These are phyloP conservation scores for zebrafish (Danio rerio) DNA, from an alignment of 2,113 vertebrate genomes.

Conservation along the genomic window DNA sequence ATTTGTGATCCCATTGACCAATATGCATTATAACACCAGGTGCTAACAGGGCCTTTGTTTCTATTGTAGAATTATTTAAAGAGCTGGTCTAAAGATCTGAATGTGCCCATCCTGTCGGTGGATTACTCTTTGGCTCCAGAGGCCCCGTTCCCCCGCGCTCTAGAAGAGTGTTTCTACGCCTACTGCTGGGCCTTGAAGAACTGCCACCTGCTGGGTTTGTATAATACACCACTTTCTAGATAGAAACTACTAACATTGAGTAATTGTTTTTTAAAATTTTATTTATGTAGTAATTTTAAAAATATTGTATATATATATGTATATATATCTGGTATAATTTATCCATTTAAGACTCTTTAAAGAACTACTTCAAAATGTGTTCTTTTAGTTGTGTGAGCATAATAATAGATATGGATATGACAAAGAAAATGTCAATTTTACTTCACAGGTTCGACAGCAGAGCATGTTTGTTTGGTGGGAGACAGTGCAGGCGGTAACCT, in stretches of 20 bases:
- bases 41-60: not conserved
- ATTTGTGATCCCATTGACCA: too few species aligned
- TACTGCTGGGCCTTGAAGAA: constrained; percentile 91
- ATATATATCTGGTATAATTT: too few species aligned
- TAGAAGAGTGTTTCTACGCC: constrained; percentile 91
- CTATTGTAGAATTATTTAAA: constrained; percentile 81
- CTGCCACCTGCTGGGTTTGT: constrained; percentile 83
- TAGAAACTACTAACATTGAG: too few species aligned
- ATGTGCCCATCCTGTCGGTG: constrained; percentile 83
- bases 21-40: too few species aligned
- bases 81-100: constrained; percentile 84
- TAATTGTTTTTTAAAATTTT: too few species aligned
- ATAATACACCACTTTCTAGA: not conserved
- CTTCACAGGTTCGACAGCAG: constrained; percentile 82
- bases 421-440: not conserved
- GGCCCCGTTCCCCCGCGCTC: constrained; percentile 86
- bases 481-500: constrained; percentile 92
- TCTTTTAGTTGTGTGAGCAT: not conserved
- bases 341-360: not conserved
- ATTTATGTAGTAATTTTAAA: too few species aligned
- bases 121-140: constrained; percentile 90
- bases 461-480: constrained; percentile 86
- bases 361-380: not conserved
- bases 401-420: not conserved
- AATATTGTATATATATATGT: too few species aligned